Conservation (phyloP, 2,113 vertebrate genomes). For the Leuciscus idus region DNA sequence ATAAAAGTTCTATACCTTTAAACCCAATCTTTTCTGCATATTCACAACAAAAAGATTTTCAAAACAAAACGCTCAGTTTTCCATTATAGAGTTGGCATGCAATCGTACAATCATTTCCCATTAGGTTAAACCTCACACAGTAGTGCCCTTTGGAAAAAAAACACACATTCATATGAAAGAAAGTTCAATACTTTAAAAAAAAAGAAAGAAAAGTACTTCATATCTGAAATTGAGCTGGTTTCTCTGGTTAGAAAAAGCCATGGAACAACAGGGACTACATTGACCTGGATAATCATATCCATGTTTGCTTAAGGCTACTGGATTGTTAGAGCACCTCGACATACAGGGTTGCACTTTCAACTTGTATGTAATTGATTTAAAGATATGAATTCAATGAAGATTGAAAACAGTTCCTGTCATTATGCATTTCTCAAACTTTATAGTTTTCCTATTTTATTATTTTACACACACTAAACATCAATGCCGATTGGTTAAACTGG, state of each 20-base stretch:
- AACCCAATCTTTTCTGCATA: conserved; percentile 22
- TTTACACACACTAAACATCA: conserved; percentile 4
- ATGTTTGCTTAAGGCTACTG: conserved; percentile 1
- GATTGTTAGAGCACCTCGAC: conserved; percentile 27
- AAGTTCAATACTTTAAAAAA: not conserved
- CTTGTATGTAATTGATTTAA: not conserved
- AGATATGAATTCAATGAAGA: not conserved
- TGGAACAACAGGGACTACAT: not conserved
- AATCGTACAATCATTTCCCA: not conserved
- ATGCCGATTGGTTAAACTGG: not conserved
- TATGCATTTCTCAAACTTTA: not conserved
- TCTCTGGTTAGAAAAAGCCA: conserved; percentile 16
- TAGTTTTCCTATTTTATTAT: not conserved
- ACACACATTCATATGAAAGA: not conserved
- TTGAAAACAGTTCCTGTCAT: not conserved
- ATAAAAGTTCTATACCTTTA: conserved; percentile 22
- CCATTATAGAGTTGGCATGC: conserved; percentile 1
- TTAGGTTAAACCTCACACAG: not conserved
- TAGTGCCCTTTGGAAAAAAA: not conserved
- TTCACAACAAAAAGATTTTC: conserved; percentile 24
- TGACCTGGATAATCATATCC: not conserved
- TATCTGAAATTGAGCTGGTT: not conserved
- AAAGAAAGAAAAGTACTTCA: not conserved
- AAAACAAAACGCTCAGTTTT: conserved; percentile 3
- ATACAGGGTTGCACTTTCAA: conserved; percentile 8